Conservation (phyloP, 2,113 vertebrate species). For the Chiloscyllium plagiosum region DNA sequence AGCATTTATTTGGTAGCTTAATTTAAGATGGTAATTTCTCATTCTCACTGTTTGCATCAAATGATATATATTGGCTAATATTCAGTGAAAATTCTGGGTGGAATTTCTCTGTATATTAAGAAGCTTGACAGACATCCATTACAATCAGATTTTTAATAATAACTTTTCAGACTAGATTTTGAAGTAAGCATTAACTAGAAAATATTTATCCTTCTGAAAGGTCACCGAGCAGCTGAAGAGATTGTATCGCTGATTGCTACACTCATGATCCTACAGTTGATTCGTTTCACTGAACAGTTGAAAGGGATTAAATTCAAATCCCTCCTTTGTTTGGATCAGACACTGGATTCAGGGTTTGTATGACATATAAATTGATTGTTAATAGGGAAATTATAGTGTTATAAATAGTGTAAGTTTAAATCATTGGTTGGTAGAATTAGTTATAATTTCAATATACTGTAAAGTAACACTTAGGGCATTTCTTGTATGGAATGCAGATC, state of each 20-base stretch:
- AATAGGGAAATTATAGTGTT: neutral
- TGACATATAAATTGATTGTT: neutral
- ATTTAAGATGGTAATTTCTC: neutral
- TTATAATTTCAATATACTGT: neutral
- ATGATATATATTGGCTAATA: neutral
- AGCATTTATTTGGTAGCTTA: neutral
- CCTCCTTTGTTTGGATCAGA: slow-evolving; percentile 55
- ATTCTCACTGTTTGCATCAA: neutral
- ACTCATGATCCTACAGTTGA: slow-evolving; percentile 68
- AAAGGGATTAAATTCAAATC: slow-evolving; percentile 58
- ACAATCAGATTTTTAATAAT: neutral
- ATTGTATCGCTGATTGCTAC: slow-evolving; percentile 67
- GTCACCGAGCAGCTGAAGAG: slow-evolving; percentile 56
- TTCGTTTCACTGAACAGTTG: slow-evolving; percentile 49
- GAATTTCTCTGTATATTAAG: neutral
- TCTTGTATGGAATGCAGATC: neutral
- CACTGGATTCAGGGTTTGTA: slow-evolving; percentile 51
- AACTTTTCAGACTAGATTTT: neutral
- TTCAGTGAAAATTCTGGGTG: neutral
- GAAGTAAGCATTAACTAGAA: neutral
- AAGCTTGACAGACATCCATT: neutral
- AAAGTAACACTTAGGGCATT: neutral
- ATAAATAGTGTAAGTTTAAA: neutral
- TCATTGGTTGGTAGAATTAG: neutral
- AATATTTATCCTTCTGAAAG: slow-evolving; percentile 47